Evolutionary conservation across 2,113 vertebrate species (phyloP).

Genomic region (Oryzias melastigma): DNA sequence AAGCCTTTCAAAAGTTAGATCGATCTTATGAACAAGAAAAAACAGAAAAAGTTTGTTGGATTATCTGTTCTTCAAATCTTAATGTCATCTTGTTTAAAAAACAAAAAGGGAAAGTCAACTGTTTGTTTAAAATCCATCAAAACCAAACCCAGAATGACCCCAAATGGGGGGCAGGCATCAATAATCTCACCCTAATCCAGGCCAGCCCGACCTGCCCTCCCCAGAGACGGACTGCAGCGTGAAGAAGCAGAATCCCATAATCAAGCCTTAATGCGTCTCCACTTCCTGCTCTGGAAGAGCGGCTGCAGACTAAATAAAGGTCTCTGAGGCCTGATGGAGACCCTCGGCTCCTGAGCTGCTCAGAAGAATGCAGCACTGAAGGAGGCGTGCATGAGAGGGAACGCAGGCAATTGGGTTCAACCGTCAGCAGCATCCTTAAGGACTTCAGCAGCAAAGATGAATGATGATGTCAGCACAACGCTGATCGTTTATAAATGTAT

Average conservation of each 20-base stretch:
- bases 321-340: slow-evolving; percentile 26
- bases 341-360: slow-evolving; percentile 30
- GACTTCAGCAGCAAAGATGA: too few relatives aligned
- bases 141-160: slow-evolving; percentile 4
- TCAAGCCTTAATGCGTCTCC: slow-evolving; percentile 52
- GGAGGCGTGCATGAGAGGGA: slow-evolving; percentile 25
- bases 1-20: too few relatives aligned
- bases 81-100: too few relatives aligned
- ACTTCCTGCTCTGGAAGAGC: slow-evolving; percentile 52
- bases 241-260: slow-evolving; percentile 54
- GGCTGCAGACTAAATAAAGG: slow-evolving; percentile 63
- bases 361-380: slow-evolving; percentile 48
- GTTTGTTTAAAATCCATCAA: slow-evolving; percentile 1
- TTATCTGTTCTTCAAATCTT: too few relatives aligned
- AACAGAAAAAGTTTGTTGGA: too few relatives aligned
- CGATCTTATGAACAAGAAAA: too few relatives aligned
- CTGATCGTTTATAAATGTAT: too few relatives aligned
- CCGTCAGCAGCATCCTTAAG: too few relatives aligned
- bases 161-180: slow-evolving; percentile 20
- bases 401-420: not conserved
- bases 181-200: slow-evolving; percentile 28
- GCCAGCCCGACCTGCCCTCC: not conserved
- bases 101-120: too few relatives aligned
- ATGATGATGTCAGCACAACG: too few relatives aligned
- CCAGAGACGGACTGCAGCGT: slow-evolving; percentile 9